A percentile compares a stretch with the other conserved stretches of the same genome.
Conservation (phyloP, 2,888 invertebrate species). For the Blomia tropicalis region DNA sequence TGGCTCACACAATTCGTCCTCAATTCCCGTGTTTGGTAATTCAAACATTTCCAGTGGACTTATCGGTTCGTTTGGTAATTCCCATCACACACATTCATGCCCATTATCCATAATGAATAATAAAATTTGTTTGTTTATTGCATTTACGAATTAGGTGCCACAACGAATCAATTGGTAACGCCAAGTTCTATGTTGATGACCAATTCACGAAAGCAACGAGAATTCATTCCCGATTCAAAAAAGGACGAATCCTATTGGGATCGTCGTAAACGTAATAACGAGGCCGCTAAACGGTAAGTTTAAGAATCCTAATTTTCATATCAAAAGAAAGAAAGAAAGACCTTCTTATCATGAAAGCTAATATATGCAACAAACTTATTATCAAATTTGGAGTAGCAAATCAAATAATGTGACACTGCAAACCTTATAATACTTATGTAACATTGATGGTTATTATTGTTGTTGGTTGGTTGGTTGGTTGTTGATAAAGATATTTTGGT, state of each 20-base stretch:
- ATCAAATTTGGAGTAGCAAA: too few relatives aligned
- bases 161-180: constrained; percentile 7
- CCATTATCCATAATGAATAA: too few relatives aligned
- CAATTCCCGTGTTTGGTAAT: constrained; percentile 2
- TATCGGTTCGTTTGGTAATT: constrained; percentile 1
- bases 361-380: too few relatives aligned
- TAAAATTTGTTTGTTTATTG: neutral
- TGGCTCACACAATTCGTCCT: neutral
- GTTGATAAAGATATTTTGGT: too few relatives aligned
- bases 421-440: too few relatives aligned
- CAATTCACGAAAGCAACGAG: constrained; percentile 60
- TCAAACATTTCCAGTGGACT: neutral
- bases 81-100: neutral
- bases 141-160: neutral
- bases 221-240: constrained; percentile 88
- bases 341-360: too few relatives aligned
- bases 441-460: too few relatives aligned
- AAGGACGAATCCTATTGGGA: constrained; percentile 98
- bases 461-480: too few relatives aligned
- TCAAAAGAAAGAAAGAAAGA: too few relatives aligned
- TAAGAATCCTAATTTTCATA: neutral
- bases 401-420: too few relatives aligned
- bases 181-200: constrained; percentile 1
- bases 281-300: constrained; percentile 64
- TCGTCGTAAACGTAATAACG: constrained; percentile 81